phyloP scores from a whole-genome alignment of 2,113 vertebrate genomes.

The Cervus canadensis region DNA sequence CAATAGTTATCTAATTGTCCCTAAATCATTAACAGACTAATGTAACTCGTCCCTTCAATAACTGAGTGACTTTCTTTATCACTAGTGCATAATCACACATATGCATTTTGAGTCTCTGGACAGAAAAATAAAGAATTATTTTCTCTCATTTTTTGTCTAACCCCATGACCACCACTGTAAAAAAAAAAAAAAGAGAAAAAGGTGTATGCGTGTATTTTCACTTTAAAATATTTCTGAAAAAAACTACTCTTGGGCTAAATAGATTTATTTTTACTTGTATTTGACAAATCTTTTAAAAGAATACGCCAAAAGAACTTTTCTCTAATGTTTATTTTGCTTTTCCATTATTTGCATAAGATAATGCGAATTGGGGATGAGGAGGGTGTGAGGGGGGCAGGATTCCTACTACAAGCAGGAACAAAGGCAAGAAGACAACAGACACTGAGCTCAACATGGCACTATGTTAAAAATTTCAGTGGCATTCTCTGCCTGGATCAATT shows the following conservation, averaged over 20 bases:
- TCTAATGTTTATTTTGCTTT: background rate
- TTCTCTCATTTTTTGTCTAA: background rate
- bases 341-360: background rate
- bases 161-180: background rate
- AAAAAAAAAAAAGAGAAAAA: background rate
- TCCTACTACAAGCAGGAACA: background rate
- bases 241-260: background rate
- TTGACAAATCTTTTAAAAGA: background rate
- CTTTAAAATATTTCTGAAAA: conserved; percentile 11
- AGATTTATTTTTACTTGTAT: background rate
- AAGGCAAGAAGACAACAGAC: background rate
- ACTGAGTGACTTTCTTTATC: background rate
- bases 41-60: background rate
- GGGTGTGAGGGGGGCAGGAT: background rate
- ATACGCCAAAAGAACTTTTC: background rate
- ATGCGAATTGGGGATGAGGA: accelerated
- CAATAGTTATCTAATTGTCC: background rate
- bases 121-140: background rate
- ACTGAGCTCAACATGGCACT: background rate
- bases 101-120: background rate
- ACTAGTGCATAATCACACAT: background rate
- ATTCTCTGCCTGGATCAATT: background rate
- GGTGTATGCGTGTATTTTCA: background rate
- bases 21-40: background rate
- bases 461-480: background rate